Base-by-base conservation (phyloP, 2,888 invertebrate species). In the Megalurothrips usitatus region DNA sequence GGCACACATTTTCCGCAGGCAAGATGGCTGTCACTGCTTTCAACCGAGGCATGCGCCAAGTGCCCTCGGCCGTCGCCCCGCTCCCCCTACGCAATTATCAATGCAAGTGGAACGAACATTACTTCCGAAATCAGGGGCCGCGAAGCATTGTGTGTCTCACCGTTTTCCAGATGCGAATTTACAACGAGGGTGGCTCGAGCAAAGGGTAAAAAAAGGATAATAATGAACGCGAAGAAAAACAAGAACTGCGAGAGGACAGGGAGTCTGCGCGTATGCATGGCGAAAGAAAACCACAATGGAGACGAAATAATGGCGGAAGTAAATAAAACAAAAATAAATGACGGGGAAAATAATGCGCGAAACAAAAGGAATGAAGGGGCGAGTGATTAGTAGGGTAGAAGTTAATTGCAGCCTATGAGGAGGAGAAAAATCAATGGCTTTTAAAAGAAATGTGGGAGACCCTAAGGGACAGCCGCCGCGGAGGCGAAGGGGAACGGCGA, bases 261-360 rank as follows among this genome's bases (percentile, higher is more conserved):
- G 68, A 75, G 9, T n/a, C 68, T 58, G 68, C 26, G 68, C 68
- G 68, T 75, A 26, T 75, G 68, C 68, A 58, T n/a, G 58, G 58
- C 58, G 19, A 58, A n/a, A 17, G 58, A 26, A 9, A 75, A 75
- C 12, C 26, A 75, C 23, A 75, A 75, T 75, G 68, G 68, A 75
- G 68, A 75, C 12, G 68, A 75, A 75, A 75, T 75, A 75, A 75
- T 26, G 68, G 26, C 23, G 68, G 68, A 26, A 26, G 68, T 12
- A 75, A 26, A 26, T 26, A 75, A 75, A 26, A 75, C 68, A 26
- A 26, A 23, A 75, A 26, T 75, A 23, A 75, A 23, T 75, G 68
- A 75, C 58, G 26, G 68, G 26, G 68, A 26, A 75, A 75, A 75
- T 58, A 58, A 10, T 14, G 58, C n/a, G 58, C 58, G n/a, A 58